Evolutionary conservation across 2,113 vertebrate genomes (phyloP), one percentile per base, ranked within the genome.

Genomic region (Mungos mungo): DNA sequence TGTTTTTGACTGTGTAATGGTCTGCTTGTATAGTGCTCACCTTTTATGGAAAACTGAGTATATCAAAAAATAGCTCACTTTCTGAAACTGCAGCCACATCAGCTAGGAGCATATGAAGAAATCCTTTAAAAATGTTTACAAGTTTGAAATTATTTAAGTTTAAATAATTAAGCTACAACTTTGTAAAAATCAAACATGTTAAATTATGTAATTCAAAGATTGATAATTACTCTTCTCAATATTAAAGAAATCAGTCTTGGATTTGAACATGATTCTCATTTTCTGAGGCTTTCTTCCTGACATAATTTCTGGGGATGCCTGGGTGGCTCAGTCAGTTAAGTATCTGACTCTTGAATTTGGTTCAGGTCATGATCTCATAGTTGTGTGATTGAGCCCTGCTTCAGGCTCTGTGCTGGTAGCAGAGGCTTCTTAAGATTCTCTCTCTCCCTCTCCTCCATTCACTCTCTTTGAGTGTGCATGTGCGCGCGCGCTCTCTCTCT

Each of bases 131-230:
- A 91, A 74, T 97, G 29, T 47, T 76, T 84, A 25, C 35, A 45
- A 90, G 45, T 50, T 92, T 95, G 60, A 93, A 81, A 52, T 96
- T 2, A 91, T 93, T 69, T 88, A 89, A 88, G 33, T 69, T 91
- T 54, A 85, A 81, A 52, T n/a, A 76, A 54, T 54, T 54, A 18
- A 63, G 9, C 65, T 95, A 7, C 16, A 41, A 63, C 19, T 54
- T 86, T 92, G 83, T 50, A 72, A 82, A 89, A 93, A 54, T 65
- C 41, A 84, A 85, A 33, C 29, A 3, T 93, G 15, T 50, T 81
- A 50, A 93, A 63, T 91, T 96, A 25, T 96, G 76, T 9, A 96
- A 18, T 93, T 88, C 16, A 93, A 13, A 93, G 41, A 60, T 76
- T 77, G 16, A 18, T 77, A 41, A 47, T 93, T 87, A 52, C 2